Conservation (phyloP, 2,113 vertebrate species). For the Erythrocebus patas region DNA sequence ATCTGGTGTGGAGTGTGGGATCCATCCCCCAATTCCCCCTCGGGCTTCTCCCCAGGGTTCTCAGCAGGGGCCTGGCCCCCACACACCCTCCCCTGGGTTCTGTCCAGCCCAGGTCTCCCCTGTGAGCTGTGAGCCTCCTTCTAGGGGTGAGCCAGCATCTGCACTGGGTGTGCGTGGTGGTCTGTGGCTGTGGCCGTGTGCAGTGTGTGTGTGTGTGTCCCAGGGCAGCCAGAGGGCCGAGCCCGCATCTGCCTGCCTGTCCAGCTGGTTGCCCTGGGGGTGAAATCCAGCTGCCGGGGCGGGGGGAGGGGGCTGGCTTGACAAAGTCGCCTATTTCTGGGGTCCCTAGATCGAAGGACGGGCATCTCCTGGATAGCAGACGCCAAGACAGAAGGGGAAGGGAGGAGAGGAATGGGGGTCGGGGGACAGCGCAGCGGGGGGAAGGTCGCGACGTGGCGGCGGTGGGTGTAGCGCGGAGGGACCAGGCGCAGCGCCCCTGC, state of each 20-base stretch:
- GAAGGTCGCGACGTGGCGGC: background rate
- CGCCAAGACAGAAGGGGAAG: background rate
- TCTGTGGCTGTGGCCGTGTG: background rate
- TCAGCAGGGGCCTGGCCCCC: background rate
- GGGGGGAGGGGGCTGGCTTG: background rate
- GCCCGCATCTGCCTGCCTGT: background rate
- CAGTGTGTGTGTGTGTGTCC: too few species aligned
- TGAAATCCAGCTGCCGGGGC: background rate
- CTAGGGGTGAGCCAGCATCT: background rate
- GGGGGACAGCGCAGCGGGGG: too few species aligned
- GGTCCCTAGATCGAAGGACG: background rate
- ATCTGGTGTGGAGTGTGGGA: background rate
- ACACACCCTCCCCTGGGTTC: rapidly evolving
- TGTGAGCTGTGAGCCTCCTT: background rate
- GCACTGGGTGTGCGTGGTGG: rapidly evolving
- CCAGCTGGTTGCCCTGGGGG: background rate
- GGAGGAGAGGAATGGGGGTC: background rate
- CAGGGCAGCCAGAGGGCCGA: background rate
- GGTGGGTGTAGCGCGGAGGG: background rate
- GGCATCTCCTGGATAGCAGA: background rate
- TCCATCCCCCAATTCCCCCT: background rate
- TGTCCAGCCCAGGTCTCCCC: rapidly evolving
- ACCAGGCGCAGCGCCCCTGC: background rate
- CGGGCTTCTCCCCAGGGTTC: too few species aligned
- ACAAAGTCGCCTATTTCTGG: background rate